Evolutionary conservation across 2,888 invertebrate genomes (phyloP), one percentile per base, ranked within the genome.

Genomic region (Cynaeus angustus): DNA sequence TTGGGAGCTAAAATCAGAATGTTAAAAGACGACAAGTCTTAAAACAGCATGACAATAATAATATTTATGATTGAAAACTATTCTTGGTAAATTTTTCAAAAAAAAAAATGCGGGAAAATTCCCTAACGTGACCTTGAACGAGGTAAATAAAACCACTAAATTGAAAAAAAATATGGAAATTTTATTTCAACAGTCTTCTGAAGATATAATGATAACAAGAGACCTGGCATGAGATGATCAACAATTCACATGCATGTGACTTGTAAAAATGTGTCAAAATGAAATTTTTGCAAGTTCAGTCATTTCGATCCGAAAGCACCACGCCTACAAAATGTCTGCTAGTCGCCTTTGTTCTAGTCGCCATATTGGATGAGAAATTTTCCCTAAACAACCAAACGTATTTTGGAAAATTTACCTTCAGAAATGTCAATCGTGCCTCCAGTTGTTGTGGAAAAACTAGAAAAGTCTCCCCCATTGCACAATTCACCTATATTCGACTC

Each of bases 301-400:
- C 66, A 71, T 71, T 68, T 68, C 72, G 68, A 69, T 53, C 74
- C 74, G 67, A 68, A 71, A 72, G 71, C 74, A 82, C 83, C 85
- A 85, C 85, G 84, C 85, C 85, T 83, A 84, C 84, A 84, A 85
- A 84, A 85, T 85, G 84, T 83, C 85, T 75, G 80, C 81, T 74
- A 73, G 76, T 80, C 78, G 80, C 77, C 81, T 80, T 81, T 82
- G 80, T 82, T 80, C 79, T 76, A 73, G 80, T 73, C 83, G 85
- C 85, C 85, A 85, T 85, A 79, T 85, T 85, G 83, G 81, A 79
- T 79, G 77, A 77, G 78, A 81, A 81, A 75, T 79, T 77, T 79
- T 79, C 79, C 78, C 82, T 82, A 83, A 83, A 83, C 81, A 82
- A 80, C 77, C 78, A 82, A 85, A 83, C 84, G 84, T 83, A 85